Base-by-base conservation (phyloP, 2,888 invertebrate species). In the Leucozona laternaria region DNA sequence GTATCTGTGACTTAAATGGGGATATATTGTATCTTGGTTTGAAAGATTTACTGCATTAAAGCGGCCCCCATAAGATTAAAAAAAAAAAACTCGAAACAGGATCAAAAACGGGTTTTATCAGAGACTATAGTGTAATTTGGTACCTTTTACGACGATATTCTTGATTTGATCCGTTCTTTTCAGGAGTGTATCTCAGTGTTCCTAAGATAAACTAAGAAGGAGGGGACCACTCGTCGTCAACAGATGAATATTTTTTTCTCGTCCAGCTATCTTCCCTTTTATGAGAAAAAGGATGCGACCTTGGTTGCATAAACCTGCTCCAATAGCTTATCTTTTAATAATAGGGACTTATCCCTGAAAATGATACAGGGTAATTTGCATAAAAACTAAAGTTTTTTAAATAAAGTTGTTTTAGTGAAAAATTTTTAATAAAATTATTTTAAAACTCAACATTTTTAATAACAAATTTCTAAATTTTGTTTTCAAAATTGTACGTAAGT, bases 31-130 rank as follows among this genome's bases (percentile, higher is more conserved):
- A 43, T 75, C 13, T 43, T 45, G 20, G 25, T 17, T 45, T 3
- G 10, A 13, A 70, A 20, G 62, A 72, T 66, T 57, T 66, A 72
- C 53, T 17, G 45, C 66, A n/a, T 73, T 62, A 60, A 72, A 68
- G 50, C 11, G 60, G 48, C 13, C 45, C 79, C 71, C 84, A 84
- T 34, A 53, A 60, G 15, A 7, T 10, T 0, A 22, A 64, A 40
- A 13, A 40, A 40, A 10, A 40, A 15, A 40, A 60, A 17, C 7
- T 17, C 3, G 48, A 50, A 66, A 34, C 66, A 53, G 68, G 53
- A 68, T 34, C 34, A 53, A 25, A 50, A 68, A 53, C 53, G 0
- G 17, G 25, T 50, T 25, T 15, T 60, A 53, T 58, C 5, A 78
- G 37, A 37, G 45, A 20, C 17, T 55, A 34, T 31, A n/a, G 25